Evolutionary conservation across 1,140 invertebrate species (phyloP).

Genomic region (Drosophila erecta): DNA sequence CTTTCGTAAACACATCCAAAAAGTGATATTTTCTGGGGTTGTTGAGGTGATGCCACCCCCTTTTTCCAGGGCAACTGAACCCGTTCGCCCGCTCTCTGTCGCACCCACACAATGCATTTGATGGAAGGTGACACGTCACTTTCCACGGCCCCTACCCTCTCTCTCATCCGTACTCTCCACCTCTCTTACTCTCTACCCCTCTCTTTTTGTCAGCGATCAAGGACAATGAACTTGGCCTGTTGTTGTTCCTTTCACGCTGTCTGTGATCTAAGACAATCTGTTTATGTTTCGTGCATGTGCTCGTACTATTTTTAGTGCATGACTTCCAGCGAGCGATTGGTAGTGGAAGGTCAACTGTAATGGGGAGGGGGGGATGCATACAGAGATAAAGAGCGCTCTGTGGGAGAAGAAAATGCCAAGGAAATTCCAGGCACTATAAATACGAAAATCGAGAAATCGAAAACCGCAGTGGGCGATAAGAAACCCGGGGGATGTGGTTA

Average conservation of each 20-base stretch:
- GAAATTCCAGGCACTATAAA: conserved; percentile 41
- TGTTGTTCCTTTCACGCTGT: conserved; percentile 7
- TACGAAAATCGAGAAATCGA: conserved; percentile 1
- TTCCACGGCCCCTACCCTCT: conserved; percentile 6
- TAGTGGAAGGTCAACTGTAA: conserved; percentile 40
- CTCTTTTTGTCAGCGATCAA: conserved; percentile 7
- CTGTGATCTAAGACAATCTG: conserved; percentile 28
- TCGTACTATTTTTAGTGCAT: conserved; percentile 49
- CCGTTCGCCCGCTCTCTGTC: conserved; percentile 6
- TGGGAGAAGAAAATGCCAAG: conserved; percentile 43
- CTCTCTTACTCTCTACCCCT: background rate
- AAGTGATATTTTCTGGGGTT: background rate
- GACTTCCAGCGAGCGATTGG: conserved; percentile 17
- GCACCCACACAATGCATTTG: conserved; percentile 8
- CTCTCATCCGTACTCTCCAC: background rate
- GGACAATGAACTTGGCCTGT: conserved; percentile 32
- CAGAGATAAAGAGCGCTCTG: conserved; percentile 21
- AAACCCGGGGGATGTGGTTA: conserved; percentile 20
- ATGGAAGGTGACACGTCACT: conserved; percentile 26
- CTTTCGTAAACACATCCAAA: background rate
- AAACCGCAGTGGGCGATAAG: conserved; percentile 9
- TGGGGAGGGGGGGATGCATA: background rate
- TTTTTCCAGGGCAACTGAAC: background rate
- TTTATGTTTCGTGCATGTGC: background rate
- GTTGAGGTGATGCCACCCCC: conserved; percentile 8